These are phyloP conservation scores for Neelides folsomi DNA, from an alignment of 2,888 invertebrate species.

Conservation along the genomic window DNA sequence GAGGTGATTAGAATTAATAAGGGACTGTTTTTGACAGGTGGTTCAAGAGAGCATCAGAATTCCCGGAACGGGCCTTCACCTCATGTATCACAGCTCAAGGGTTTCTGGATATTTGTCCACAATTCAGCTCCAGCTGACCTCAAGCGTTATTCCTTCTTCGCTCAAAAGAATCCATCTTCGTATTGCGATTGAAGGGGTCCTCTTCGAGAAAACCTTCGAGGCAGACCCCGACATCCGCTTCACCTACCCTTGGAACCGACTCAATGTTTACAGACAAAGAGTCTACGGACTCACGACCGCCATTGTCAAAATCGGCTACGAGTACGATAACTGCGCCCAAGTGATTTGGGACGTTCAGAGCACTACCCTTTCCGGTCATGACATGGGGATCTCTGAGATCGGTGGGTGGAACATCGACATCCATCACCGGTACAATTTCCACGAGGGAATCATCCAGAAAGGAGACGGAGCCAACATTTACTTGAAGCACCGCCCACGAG, in stretches of 20 bases:
- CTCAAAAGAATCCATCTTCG: conserved; percentile 77
- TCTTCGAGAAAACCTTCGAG: conserved; percentile 84
- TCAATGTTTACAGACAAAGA: conserved; percentile 88
- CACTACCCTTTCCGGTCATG: conserved; percentile 85
- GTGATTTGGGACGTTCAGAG: conserved; percentile 94
- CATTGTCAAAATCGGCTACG: conserved; percentile 88
- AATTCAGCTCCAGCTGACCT: conserved; percentile 78
- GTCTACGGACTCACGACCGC: conserved; percentile 95
- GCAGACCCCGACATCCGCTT: conserved; percentile 93
- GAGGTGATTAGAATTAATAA: not conserved
- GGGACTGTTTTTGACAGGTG: conserved; percentile 44
- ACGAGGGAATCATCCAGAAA: conserved; percentile 92
- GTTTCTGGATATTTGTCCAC: conserved; percentile 87
- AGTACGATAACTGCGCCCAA: conserved; percentile 80
- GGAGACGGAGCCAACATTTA: conserved; percentile 95
- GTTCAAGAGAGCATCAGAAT: conserved; percentile 89
- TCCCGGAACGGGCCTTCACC: conserved; percentile 84
- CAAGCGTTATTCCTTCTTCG: conserved; percentile 63
- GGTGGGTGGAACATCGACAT: conserved; percentile 97
- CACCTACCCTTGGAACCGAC: conserved; percentile 92
- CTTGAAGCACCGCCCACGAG: conserved; percentile 78
- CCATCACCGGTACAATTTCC: conserved; percentile 84
- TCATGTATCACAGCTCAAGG: conserved; percentile 91
- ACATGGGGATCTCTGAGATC: conserved; percentile 91
- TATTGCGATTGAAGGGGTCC: conserved; percentile 86